phyloP scores from a whole-genome alignment of 2,797 vertebrate species.

The Mastacembelus armatus region DNA sequence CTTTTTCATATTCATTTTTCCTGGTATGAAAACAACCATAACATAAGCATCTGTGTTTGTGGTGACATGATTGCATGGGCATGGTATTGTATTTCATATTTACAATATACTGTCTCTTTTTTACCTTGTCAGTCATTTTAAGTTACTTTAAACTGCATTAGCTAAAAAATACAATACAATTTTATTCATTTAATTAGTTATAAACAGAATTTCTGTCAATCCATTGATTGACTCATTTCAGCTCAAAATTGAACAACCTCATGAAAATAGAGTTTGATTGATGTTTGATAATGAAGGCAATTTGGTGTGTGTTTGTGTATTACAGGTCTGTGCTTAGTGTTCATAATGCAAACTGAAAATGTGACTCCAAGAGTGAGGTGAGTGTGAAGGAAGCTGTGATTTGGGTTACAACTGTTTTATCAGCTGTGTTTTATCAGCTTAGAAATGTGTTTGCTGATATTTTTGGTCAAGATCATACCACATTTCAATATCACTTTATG shows the following conservation, averaged over 20 bases:
- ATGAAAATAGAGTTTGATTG: too few relatives aligned
- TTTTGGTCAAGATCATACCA: too few relatives aligned
- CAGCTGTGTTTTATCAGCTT: not conserved
- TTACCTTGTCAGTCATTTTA: too few relatives aligned
- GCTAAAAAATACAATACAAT: too few relatives aligned
- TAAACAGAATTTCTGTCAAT: too few relatives aligned
- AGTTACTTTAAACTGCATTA: too few relatives aligned
- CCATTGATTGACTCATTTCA: not conserved
- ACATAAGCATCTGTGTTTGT: constrained; percentile 1
- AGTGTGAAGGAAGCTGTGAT: constrained; percentile 23
- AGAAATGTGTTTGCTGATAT: too few relatives aligned
- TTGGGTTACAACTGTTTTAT: too few relatives aligned
- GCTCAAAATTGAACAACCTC: not conserved
- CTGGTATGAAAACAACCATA: constrained; percentile 81
- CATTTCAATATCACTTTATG: too few relatives aligned
- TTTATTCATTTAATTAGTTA: too few relatives aligned
- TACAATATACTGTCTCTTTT: too few relatives aligned
- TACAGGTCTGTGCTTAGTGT: constrained; percentile 92
- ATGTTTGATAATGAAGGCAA: not conserved
- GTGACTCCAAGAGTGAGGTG: constrained; percentile 85
- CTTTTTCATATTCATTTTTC: constrained; percentile 98
- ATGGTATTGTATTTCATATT: not conserved
- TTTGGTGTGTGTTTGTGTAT: constrained; percentile 43
- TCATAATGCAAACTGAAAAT: constrained; percentile 82
- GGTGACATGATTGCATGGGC: not conserved